Evolutionary conservation across 2,888 invertebrate genomes (phyloP), one percentile per base, ranked within the genome.

Genomic region (Eupeodes latifasciatus): DNA sequence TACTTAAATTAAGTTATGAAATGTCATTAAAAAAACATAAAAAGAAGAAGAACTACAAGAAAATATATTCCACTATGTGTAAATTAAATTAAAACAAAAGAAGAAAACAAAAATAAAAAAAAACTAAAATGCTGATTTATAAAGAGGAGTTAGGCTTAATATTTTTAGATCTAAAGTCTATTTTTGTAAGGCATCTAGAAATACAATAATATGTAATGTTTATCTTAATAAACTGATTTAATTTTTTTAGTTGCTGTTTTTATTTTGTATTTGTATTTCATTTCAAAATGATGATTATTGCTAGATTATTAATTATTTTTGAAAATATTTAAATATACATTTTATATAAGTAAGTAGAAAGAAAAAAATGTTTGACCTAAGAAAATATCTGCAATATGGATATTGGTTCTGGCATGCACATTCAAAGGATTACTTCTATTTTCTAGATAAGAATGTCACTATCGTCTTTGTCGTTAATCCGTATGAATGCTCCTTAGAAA

Each of bases 171-270:
- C 67, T 80, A 69, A 74, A 81, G 51, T 78, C 62, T 79, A 71
- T 49, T 66, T 49, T 66, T 40, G 57, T 86, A 86, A 79, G 86
- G 19, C 49, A 69, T 36, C 12, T 85, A 84, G 80, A 75, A 79
- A 71, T 72, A 83, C 64, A 12, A 16, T 83, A 83, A 76, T 84
- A 71, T 85, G 4, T 64, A 82, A 83, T 72, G 75, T 87, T 84
- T 84, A 87, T 79, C 49, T 77, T 66, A 87, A 87, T 87, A 84
- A 87, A 87, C 76, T 71, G 87, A 87, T 62, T 81, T 51, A 80
- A 81, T 49, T 81, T 61, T 76, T 87, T 81, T 85, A 78, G 64
- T 5, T 59, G 53, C 11, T 80, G 7, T n/a, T 49, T 36, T 49
- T 74, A 55, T 40, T 36, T 40, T n/a, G 10, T 36, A 0, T 62